phyloP scores from a whole-genome alignment of 1,140 invertebrate species.

The Portunus trituberculatus region DNA sequence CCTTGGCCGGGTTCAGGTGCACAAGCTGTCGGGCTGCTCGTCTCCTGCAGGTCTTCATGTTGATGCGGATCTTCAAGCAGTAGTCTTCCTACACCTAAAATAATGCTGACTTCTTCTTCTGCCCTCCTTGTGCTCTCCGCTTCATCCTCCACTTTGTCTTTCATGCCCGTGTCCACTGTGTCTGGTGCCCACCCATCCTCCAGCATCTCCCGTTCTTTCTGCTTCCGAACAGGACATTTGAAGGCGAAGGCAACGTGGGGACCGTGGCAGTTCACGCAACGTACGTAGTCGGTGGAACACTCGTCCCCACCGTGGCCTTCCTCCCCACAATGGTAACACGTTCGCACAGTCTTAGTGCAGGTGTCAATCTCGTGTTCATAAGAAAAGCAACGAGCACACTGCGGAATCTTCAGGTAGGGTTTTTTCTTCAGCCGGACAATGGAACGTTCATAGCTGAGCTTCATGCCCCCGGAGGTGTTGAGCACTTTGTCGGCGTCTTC shows the following conservation, averaged over 20 bases:
- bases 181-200: neutral
- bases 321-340: slow-evolving; percentile 30
- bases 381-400: slow-evolving; percentile 24
- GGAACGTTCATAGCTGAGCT: neutral
- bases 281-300: neutral
- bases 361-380: neutral
- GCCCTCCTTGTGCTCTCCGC: neutral
- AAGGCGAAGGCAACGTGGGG: slow-evolving; percentile 34
- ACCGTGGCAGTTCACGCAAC: neutral
- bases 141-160: neutral
- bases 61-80: neutral
- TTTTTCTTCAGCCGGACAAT: neutral
- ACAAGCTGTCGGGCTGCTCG: neutral
- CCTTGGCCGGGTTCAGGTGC: neutral
- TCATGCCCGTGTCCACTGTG: neutral
- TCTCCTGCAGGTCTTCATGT: neutral
- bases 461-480: neutral
- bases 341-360: neutral
- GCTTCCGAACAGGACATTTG: slow-evolving; percentile 6
- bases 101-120: neutral
- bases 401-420: neutral
- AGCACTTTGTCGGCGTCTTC: slow-evolving; percentile 4
- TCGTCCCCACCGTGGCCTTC: neutral
- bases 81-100: neutral
- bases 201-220: neutral